phyloP scores from a whole-genome alignment of 2,113 vertebrate genomes.

The Nesospiza acunhae region DNA sequence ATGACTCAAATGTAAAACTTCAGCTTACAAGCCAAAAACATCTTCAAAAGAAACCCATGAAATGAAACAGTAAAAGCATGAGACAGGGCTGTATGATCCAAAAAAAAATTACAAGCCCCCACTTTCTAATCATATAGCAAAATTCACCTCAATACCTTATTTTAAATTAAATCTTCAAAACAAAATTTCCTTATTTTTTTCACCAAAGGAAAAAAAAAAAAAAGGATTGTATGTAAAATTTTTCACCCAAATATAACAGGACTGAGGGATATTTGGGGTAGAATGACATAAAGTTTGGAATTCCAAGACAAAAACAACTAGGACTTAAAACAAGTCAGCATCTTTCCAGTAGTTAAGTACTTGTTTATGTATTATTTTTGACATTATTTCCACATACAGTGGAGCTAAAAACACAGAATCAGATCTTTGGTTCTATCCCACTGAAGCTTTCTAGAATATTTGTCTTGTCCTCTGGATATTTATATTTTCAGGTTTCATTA shows the following conservation, averaged over 20 bases:
- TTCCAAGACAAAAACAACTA: neutral
- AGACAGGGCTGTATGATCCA: neutral
- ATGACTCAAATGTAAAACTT: conserved; percentile 68
- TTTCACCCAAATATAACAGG: neutral
- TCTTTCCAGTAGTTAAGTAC: neutral
- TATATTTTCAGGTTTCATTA: neutral
- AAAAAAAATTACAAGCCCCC: neutral
- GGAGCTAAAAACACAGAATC: neutral
- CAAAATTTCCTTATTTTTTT: neutral
- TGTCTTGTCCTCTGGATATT: neutral
- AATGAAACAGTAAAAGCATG: conserved; percentile 40
- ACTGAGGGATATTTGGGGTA: neutral
- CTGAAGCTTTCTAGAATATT: neutral
- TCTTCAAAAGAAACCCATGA: conserved; percentile 68
- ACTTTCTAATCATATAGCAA: neutral
- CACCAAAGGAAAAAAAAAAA: neutral
- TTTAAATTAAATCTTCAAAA: neutral
- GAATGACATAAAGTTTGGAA: neutral
- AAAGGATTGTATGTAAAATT: neutral
- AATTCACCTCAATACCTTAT: neutral
- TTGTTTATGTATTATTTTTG: neutral
- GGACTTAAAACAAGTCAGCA: neutral
- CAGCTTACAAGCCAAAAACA: conserved; percentile 69
- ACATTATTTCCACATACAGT: neutral
- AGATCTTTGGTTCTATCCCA: neutral